A percentile compares a stretch with the other conserved stretches of the same genome.
Conservation (phyloP, 1,140 invertebrate genomes). For the Pteromalus puparum region DNA sequence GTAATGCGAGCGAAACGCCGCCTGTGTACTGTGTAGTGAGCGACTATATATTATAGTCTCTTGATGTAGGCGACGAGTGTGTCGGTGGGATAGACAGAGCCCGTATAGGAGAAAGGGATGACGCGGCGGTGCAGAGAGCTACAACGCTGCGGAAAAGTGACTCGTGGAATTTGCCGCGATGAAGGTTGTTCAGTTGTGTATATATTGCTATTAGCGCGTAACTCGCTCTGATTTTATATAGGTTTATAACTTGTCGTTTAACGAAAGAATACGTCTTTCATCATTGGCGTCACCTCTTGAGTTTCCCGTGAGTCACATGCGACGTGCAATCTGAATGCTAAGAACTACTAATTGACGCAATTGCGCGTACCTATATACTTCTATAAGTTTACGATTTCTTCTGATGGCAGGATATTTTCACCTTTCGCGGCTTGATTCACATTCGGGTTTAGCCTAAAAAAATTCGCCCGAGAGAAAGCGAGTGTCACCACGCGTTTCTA, state of each 20-base stretch:
- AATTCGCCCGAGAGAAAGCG: constrained; percentile 9
- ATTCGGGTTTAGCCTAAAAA: neutral
- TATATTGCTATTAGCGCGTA: too few species aligned
- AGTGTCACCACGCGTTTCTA: neutral
- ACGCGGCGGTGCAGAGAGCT: neutral
- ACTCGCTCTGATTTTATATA: too few species aligned
- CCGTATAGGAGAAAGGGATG: constrained; percentile 26
- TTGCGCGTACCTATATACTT: neutral
- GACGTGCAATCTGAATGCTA: neutral
- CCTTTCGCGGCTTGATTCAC: neutral
- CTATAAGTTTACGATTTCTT: neutral
- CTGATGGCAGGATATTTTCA: neutral
- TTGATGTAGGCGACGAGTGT: constrained; percentile 6
- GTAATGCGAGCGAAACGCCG: constrained; percentile 37
- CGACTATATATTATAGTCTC: constrained; percentile 11
- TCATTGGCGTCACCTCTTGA: neutral
- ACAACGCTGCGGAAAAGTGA: too few species aligned
- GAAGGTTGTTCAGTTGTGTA: too few species aligned
- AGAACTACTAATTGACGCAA: neutral
- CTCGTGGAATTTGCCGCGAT: too few species aligned
- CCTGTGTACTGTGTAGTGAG: neutral
- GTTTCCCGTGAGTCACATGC: neutral
- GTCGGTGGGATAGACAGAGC: constrained; percentile 38
- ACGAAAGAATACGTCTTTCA: too few species aligned
- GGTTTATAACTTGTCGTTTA: too few species aligned